Base-by-base conservation (phyloP, 1,140 invertebrate species). In the Pentalonia nigronervosa region DNA sequence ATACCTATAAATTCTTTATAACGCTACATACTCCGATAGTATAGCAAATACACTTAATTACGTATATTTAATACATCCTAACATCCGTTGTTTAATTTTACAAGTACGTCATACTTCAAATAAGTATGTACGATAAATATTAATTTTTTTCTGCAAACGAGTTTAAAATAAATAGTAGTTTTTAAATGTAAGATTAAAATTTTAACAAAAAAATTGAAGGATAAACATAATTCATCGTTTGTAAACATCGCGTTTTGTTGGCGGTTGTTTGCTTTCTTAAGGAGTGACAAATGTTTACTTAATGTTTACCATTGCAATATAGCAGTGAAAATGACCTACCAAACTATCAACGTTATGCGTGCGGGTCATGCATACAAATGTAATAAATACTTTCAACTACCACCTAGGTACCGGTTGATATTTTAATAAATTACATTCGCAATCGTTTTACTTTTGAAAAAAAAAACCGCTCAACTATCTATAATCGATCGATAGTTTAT, bases 181-280 rank as follows among this genome's bases (percentile, higher is more conserved):
- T 47, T 86, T 36, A 86, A 86, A 25, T 86, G 47, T 48, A n/a
- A 88, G n/a, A 88, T 50, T 50, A 50, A 88, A 87, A 88, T 88
- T 34, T 50, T 34, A 88, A 88, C 34, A 0, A 88, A 88, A 48
- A 88, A 88, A 88, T 88, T 88, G 53, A 53, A n/a, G 87, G n/a
- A 53, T 89, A 89, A 47, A 53, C 48, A 89, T 89, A 36, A 89
- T n/a, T 89, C 20, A 17, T 89, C 87, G 47, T 89, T 53, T 89
- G 87, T 53, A 34, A 89, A 89, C 87, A 53, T 36, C 86, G 23
- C 47, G 47, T 47, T 47, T 34, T 88, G 86, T 48, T 88, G 21
- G 47, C 1, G 86, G 87, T 50, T 89, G 87, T 89, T 89, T 89
- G 34, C 48, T 53, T 47, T 53, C 47, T 89, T 89, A 89, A 89